These are phyloP conservation scores for Macaca nemestrina DNA, from an alignment of 2,113 vertebrate species.

Conservation along the genomic window DNA sequence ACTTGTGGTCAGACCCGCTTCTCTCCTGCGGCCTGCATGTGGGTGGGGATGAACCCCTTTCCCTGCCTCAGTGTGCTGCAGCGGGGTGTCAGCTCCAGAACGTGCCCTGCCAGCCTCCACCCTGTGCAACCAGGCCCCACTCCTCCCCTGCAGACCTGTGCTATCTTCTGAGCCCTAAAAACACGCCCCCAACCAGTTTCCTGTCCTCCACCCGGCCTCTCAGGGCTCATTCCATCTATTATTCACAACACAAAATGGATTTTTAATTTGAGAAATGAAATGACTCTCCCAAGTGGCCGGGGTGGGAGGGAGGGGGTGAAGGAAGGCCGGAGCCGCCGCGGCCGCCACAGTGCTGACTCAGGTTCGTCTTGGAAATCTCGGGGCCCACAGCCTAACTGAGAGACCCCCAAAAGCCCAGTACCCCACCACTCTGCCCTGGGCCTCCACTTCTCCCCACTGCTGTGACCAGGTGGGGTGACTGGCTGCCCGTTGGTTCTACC, in stretches of 20 bases:
- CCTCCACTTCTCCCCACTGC: neutral
- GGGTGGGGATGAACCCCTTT: neutral
- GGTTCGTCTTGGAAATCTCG: neutral
- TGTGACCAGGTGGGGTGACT: neutral
- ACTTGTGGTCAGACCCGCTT: fast-evolving
- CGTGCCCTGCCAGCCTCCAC: neutral
- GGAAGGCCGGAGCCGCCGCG: neutral
- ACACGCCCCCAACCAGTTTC: neutral
- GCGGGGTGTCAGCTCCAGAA: neutral
- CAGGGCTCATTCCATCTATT: conserved; percentile 68
- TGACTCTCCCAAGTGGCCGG: conserved; percentile 68
- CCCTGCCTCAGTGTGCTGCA: neutral
- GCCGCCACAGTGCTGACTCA: neutral
- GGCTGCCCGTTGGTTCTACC: neutral
- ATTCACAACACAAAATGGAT: conserved; percentile 78
- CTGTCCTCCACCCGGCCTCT: neutral
- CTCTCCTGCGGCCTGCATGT: neutral
- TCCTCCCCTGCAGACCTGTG: neutral
- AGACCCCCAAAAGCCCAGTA: neutral
- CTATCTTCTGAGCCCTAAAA: neutral
- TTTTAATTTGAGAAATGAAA: conserved; percentile 82
- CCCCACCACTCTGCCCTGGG: neutral
- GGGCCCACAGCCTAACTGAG: neutral
- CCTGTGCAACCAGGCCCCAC: neutral
- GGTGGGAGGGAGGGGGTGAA: neutral